A percentile compares a stretch with the other conserved stretches of the same genome.
Evolutionary conservation across 2,888 invertebrate species (phyloP).

Genomic region (Drosophila crucigera): DNA sequence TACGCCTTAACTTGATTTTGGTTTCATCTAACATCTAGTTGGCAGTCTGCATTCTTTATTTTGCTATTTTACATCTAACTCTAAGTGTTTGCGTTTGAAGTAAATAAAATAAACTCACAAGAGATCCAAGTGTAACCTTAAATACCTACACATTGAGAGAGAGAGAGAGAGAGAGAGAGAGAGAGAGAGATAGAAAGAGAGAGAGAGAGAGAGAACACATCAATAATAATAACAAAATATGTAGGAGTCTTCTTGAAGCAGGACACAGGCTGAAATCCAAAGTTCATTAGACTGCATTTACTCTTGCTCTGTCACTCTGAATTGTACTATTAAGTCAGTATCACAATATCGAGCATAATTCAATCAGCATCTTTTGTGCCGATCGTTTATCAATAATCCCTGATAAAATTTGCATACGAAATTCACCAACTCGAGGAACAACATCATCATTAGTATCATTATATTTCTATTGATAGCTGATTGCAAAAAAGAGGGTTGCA

Average conservation of each 20-base stretch:
- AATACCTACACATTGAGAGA: slow-evolving; percentile 23
- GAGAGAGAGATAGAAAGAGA: too few species aligned
- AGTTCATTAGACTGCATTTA: slow-evolving; percentile 30
- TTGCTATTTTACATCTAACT: background rate
- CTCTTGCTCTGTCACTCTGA: background rate
- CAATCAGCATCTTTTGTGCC: slow-evolving; percentile 1
- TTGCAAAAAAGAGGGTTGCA: slow-evolving; percentile 42
- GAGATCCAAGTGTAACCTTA: too few species aligned
- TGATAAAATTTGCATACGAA: slow-evolving; percentile 45
- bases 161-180: background rate
- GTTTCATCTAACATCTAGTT: background rate
- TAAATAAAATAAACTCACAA: slow-evolving; percentile 5
- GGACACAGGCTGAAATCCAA: slow-evolving; percentile 8
- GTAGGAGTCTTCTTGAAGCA: slow-evolving; percentile 28
- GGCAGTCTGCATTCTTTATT: background rate
- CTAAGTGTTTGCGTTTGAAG: slow-evolving; percentile 13
- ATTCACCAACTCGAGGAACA: background rate
- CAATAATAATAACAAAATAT: slow-evolving; percentile 71
- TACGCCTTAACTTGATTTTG: slow-evolving; percentile 50
- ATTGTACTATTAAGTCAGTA: slow-evolving; percentile 38
- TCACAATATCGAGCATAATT: slow-evolving; percentile 42
- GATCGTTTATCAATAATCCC: background rate
- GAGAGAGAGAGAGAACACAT: slow-evolving; percentile 40
- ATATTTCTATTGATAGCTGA: slow-evolving; percentile 47
- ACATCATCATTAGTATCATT: slow-evolving; percentile 64